A percentile compares a stretch with the other conserved stretches of the same genome.
Evolutionary conservation across 2,113 vertebrate species (phyloP).

Genomic region (Xenopus laevis): DNA sequence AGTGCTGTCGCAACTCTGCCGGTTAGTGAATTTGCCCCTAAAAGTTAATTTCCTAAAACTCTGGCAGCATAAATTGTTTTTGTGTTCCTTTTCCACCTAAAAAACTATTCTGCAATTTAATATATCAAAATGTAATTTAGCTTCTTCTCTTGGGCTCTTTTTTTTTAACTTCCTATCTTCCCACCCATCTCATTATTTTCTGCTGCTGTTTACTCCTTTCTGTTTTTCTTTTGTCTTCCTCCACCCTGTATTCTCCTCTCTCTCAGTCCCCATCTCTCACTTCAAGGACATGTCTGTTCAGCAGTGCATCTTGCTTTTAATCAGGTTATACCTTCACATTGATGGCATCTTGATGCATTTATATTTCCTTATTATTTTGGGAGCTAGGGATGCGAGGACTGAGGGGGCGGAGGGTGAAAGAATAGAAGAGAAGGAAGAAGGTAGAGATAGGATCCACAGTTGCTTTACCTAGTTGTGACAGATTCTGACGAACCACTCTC

Average conservation of each 20-base stretch:
- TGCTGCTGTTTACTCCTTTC: constrained; percentile 41
- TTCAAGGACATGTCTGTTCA: constrained; percentile 54
- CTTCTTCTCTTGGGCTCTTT: constrained; percentile 3
- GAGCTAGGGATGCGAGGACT: constrained; percentile 47
- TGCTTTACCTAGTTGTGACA: constrained; percentile 51
- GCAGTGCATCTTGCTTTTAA: constrained; percentile 38
- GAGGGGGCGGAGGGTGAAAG: constrained; percentile 47
- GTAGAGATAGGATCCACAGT: constrained; percentile 57
- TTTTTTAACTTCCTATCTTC: constrained; percentile 5
- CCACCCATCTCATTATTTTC: constrained; percentile 25
- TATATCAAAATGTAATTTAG: not conserved
- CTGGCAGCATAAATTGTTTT: no score
- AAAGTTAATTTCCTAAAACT: not conserved
- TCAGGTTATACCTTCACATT: constrained; percentile 46
- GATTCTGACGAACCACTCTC: constrained; percentile 46
- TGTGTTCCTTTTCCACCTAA: no score
- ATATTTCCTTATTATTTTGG: constrained; percentile 62
- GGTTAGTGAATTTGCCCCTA: no score
- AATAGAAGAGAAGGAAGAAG: constrained; percentile 21
- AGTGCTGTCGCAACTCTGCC: no score
- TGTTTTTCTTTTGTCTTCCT: constrained; percentile 9
- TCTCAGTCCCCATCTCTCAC: constrained; percentile 49
- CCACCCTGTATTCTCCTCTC: constrained; percentile 24
- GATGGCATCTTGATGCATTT: constrained; percentile 60
- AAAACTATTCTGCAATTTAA: not conserved